Evolutionary conservation across 2,888 invertebrate genomes (phyloP), one percentile per base, ranked within the genome.

Genomic region (Tetragonisca angustula): DNA sequence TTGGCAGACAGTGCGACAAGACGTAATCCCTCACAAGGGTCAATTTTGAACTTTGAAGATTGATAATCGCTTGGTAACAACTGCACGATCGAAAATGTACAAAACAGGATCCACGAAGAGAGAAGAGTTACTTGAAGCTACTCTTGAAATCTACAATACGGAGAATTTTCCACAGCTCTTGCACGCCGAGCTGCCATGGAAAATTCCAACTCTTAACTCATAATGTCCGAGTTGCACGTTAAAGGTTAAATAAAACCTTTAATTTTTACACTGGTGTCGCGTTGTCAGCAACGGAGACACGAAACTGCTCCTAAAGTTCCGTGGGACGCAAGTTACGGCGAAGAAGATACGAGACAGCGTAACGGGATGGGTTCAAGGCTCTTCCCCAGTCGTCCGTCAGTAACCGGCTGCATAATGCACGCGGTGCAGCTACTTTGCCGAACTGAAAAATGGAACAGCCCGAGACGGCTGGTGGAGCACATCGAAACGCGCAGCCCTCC

Each of bases 381-480:
- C 80, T 27, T 61, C 36, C 36, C 50, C 71, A 69, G 78, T 80
- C 78, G 79, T 80, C 75, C 84, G 85, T 88, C 89, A 82, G 73
- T 73, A 64, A 64, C 43, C 54, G 83, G 75, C 86, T 92, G 90
- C 91, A 92, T 93, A 91, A 93, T 93, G 89, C 89, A 93, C 81
- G 77, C 79, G 85, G 84, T 85, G 86, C 87, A 89, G 89, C 90
- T 92, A 89, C 90, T 91, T 91, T 87, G 81, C 84, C 88, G 83
- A 91, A 92, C 91, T 93, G 92, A 92, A 92, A 92, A 93, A 93
- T 92, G 89, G 90, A 91, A 89, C 87, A 90, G 90, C 86, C 69
- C 69, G 79, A 32, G 62, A 74, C 54, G 61, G 49, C 24, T 56
- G 36, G 75, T 65, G 69, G 65, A 56, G 81, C 83, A 83, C 74